Evolutionary conservation across 1,140 invertebrate species (phyloP), one percentile per base, ranked within the genome.

Genomic region (Heliconius eleuchia): DNA sequence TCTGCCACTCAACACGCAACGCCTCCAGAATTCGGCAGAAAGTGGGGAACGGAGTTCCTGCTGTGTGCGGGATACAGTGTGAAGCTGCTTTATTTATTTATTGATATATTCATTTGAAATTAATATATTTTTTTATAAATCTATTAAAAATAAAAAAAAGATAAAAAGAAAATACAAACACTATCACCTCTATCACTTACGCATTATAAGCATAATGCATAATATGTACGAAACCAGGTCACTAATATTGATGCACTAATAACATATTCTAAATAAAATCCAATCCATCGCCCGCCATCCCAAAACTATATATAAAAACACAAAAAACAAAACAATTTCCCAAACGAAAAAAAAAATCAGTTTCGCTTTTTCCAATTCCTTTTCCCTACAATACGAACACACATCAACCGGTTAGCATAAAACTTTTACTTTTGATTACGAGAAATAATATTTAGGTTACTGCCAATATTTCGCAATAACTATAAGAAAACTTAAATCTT

Each of bases 351-450:
- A 52, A 46, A 19, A 46, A 46, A 16, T 4, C 13, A 46, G 50
- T 19, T 19, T 52, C 50, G 42, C 18, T 52, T 52, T 52, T 52
- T 52, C 50, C 50, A 57, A 57, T 57, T 23, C n/a, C 55, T 2
- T 57, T 57, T 57, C 55, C 55, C 50, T 19, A 19, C 50, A 52
- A 52, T 23, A 60, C 55, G 55, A 30, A 30, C 60, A 55, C 4
- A 60, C 9, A 23, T 23, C n/a, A 66, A 66, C 60, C 60, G 60
- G 60, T 66, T 66, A 3, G n/a, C 55, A 66, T 30, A 66, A 16
- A 66, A 66, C 60, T 66, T 66, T 66, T 66, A 66, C 60, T 66
- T 66, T 66, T 66, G 60, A 27, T 46, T 46, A 46, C 11, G 23
- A 11, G 4, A 11, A 66, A 1, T 16, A 66, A 66, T 66, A 66